Conservation (phyloP, 2,113 vertebrate genomes). For the Plectropomus leopardus region DNA sequence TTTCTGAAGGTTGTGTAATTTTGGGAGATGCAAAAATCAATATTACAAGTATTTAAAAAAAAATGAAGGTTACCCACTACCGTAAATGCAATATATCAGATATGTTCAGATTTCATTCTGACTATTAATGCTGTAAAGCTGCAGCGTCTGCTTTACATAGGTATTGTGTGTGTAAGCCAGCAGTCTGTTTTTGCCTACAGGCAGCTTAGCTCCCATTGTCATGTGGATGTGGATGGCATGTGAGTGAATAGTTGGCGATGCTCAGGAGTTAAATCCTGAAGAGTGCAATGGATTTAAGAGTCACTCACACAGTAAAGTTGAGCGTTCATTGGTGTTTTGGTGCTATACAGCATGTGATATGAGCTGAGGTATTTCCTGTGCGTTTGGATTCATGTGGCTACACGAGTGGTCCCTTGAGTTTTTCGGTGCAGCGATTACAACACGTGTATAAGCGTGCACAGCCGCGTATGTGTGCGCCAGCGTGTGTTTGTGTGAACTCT, state of each 20-base stretch:
- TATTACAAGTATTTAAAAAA: neutral
- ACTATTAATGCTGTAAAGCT: constrained; percentile 38
- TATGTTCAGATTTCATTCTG: constrained; percentile 30
- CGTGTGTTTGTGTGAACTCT: constrained; percentile 70
- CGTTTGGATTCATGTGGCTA: constrained; percentile 15
- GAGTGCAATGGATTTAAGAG: constrained; percentile 57
- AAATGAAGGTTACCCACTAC: neutral
- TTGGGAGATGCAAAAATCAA: neutral
- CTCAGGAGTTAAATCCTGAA: constrained; percentile 67
- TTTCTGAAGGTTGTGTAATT: neutral
- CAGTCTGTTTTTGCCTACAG: constrained; percentile 66
- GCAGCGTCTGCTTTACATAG: constrained; percentile 66
- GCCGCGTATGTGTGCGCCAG: constrained; percentile 17
- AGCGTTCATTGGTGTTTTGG: constrained; percentile 37
- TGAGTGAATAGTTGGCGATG: constrained; percentile 63
- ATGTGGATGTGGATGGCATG: constrained; percentile 63
- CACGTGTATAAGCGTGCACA: neutral
- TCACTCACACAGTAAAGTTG: constrained; percentile 44
- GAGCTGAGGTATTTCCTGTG: constrained; percentile 25
- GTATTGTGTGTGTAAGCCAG: constrained; percentile 66
- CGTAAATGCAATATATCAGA: neutral
- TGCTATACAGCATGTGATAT: constrained; percentile 9
- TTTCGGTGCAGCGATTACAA: constrained; percentile 20
- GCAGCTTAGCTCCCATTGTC: constrained; percentile 76
- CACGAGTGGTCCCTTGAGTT: constrained; percentile 29